Evolutionary conservation across 2,113 vertebrate genomes (phyloP).

Genomic region (Sinocyclocheilus anshuiensis): DNA sequence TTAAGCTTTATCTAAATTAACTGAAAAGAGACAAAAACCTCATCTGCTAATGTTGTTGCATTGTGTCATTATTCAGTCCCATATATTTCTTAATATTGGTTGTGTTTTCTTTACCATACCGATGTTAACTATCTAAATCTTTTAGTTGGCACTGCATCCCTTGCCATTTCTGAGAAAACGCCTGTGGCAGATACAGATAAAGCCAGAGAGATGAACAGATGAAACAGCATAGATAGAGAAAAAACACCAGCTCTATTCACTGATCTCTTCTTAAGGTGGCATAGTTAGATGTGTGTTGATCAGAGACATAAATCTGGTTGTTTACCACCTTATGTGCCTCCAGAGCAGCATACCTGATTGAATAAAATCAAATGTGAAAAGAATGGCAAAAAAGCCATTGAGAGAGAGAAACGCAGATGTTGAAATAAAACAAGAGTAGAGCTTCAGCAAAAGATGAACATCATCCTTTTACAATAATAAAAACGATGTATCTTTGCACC

Average conservation of each 20-base stretch:
- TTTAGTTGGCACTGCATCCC: background rate
- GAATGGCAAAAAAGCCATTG: conserved; percentile 1
- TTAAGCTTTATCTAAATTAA: background rate
- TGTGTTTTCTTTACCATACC: background rate
- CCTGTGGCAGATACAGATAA: background rate
- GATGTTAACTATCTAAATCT: background rate
- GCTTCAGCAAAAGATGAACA: conserved; percentile 12
- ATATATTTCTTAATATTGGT: background rate
- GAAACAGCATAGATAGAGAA: background rate
- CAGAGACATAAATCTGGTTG: background rate
- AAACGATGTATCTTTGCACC: background rate
- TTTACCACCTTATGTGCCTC: background rate
- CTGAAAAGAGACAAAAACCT: background rate
- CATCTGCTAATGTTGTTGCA: background rate
- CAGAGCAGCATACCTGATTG: background rate
- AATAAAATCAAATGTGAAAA: background rate
- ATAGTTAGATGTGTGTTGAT: background rate
- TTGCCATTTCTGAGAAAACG: conserved; percentile 5
- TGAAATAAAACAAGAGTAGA: background rate
- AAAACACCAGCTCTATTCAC: background rate
- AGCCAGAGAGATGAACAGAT: conserved; percentile 18
- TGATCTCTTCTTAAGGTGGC: conserved; percentile 21
- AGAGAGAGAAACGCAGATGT: background rate
- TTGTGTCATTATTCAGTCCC: background rate
- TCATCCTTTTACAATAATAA: conserved; percentile 12